Base-by-base conservation (phyloP, 2,888 invertebrate genomes). In the Latrodectus elegans region DNA sequence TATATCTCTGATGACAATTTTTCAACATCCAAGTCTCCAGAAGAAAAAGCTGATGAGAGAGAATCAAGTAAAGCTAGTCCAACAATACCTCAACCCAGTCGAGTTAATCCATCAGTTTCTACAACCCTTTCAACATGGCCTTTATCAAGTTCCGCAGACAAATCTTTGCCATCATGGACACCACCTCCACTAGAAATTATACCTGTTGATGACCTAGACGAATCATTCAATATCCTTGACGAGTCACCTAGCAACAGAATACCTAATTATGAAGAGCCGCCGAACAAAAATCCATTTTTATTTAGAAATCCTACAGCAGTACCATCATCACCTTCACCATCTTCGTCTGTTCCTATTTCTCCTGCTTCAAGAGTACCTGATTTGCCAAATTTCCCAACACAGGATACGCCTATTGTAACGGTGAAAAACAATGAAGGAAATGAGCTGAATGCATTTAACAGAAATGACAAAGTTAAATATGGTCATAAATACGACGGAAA, bases 111-210 rank as follows among this genome's bases (percentile, higher is more conserved):
- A 22, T 52, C 38, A 38, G 38, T 38, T 38, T 38, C 38, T 38
- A 38, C 38, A 38, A 38, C 38, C 38, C 38, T 38, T 38, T 38
- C 38, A 8, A 80, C 75, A 9, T 80, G 88, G 80, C 79, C 84
- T 12, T 8, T 80, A 9, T 67, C 26, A 17, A 80, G 65, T 65
- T 38, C 49, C 8, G 73, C 75, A 14, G 75, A 77, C 3, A 83
- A 80, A 12, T 55, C 71, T 22, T 38, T 65, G 8, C 88, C 88
- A 14, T 79, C 88, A 4, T 88, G 88, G 88, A 88, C 88, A 0
- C 88, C 81, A 10, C 88, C 88, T 15, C 84, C 88, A 2, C 80
- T 88, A 8, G 88, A 88, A 72, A 88, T 88, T 11, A 88, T 88
- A 6, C 88, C 88, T 38, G 80, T 79, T 12, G 83, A 88, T 72